A percentile compares a stretch with the other conserved stretches of the same genome.
Conservation (phyloP, 1,140 invertebrate species). For the Zaprionus tsacasi region DNA sequence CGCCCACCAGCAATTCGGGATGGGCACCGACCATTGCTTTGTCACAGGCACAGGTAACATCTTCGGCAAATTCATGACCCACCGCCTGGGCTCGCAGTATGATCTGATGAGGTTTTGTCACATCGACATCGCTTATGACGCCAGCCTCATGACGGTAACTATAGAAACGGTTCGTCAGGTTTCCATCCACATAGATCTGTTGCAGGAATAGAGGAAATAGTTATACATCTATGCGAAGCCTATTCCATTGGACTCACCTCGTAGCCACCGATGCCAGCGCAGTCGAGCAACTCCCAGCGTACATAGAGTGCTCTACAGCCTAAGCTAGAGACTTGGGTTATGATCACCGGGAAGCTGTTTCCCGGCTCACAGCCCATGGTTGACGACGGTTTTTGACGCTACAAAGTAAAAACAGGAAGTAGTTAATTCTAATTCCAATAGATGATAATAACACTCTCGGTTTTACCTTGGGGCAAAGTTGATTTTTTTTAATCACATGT, state of each 20-base stretch:
- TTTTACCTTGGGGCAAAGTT: slow-evolving; percentile 60
- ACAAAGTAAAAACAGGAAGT: background rate
- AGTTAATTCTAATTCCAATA: background rate
- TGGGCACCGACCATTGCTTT: slow-evolving; percentile 31
- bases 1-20: slow-evolving; percentile 59
- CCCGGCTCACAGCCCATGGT: slow-evolving; percentile 20
- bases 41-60: background rate
- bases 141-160: slow-evolving; percentile 67
- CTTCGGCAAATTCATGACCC: slow-evolving; percentile 60
- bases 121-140: slow-evolving; percentile 72
- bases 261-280: slow-evolving; percentile 67
- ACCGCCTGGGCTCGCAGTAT: slow-evolving; percentile 61
- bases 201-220: background rate
- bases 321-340: slow-evolving; percentile 58
- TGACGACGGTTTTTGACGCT: slow-evolving; percentile 15
- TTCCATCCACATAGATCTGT: slow-evolving; percentile 78
- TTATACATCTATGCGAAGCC: no score
- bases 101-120: slow-evolving; percentile 63
- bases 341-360: slow-evolving; percentile 70
- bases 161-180: slow-evolving; percentile 74
- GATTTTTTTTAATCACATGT: slow-evolving; percentile 60
- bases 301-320: slow-evolving; percentile 68
- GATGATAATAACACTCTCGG: no score
- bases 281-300: slow-evolving; percentile 70
- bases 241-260: no score